Evolutionary conservation across 2,888 invertebrate species (phyloP), one percentile per base, ranked within the genome.

Genomic region (Meganola albula): DNA sequence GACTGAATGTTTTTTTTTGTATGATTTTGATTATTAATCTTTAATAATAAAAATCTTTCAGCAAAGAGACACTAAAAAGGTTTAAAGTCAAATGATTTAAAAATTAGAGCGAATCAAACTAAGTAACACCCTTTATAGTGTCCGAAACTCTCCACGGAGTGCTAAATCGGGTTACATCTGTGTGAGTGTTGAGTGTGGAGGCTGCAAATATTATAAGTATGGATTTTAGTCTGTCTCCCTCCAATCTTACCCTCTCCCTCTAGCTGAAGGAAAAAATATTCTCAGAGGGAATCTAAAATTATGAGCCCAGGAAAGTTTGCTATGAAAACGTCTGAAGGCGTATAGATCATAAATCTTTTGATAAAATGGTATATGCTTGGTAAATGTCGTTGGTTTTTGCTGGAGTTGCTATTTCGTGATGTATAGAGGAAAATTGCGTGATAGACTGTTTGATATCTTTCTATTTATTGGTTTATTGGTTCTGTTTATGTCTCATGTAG

Each of bases 201-300:
- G 75, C 79, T 79, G 82, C 84, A 83, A 85, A 85, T 85, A 85
- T 85, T 82, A 85, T 82, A 84, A 84, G 84, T 85, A 85, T 85
- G 83, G 85, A 85, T 84, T 84, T 83, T 83, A 72, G 73, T 60
- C 57, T 58, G 44, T 78, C 75, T 61, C 75, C 46, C 58, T 78
- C 75, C 52, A 47, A 51, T 74, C 12, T 35, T 24, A 37, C 18
- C 63, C 53, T 73, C 35, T 21, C 72, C 67, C 71, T 59, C 60
- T 72, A 63, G 53, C 51, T 72, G 59, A 60, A 63, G 67, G 75
- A 82, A 79, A 78, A 82, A 79, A 77, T 74, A 74, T 69, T 58
- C 74, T 63, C 68, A 52, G 61, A 71, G 76, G 71, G 74, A 79
- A 74, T 79, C 72, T 79, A 82, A 80, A 82, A 76, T 83, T 76